These are phyloP conservation scores for Gari tellinella DNA, from an alignment of 2,888 invertebrate species.

Conservation along the genomic window DNA sequence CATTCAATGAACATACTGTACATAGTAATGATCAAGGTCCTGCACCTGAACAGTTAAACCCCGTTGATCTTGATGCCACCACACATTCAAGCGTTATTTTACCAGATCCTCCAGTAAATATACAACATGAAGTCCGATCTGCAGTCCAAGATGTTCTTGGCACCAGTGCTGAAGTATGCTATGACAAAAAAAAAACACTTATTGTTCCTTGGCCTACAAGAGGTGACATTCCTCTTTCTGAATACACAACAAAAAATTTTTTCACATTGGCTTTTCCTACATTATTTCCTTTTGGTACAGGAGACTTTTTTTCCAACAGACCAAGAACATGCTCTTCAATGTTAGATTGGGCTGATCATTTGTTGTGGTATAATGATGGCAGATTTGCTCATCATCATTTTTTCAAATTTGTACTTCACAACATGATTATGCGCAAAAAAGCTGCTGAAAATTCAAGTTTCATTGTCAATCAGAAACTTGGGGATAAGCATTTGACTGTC, in stretches of 20 bases:
- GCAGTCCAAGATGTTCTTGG: neutral
- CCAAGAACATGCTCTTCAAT: slow-evolving; percentile 4
- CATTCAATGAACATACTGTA: slow-evolving; percentile 5
- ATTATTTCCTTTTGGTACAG: slow-evolving; percentile 7
- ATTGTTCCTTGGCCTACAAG: slow-evolving; percentile 59
- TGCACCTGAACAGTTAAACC: slow-evolving; percentile 35
- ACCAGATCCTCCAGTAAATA: neutral
- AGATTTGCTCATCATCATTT: slow-evolving; percentile 53
- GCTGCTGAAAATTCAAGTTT: slow-evolving; percentile 50
- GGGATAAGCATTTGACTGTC: slow-evolving; percentile 53
- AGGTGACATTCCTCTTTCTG: slow-evolving; percentile 14
- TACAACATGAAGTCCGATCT: neutral
- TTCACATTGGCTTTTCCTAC: slow-evolving; percentile 9
- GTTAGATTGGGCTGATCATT: too few relatives aligned
- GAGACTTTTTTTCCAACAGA: slow-evolving; percentile 2
- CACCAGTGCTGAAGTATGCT: neutral
- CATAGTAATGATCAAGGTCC: slow-evolving; percentile 37
- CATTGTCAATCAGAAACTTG: slow-evolving; percentile 58
- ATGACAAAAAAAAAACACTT: neutral
- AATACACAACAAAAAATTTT: slow-evolving; percentile 3
- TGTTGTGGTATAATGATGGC: slow-evolving; percentile 52
- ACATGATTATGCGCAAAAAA: slow-evolving; percentile 58
- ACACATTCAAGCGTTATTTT: slow-evolving; percentile 8
- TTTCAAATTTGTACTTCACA: slow-evolving; percentile 61
- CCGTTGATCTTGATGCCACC: slow-evolving; percentile 21